phyloP scores from a whole-genome alignment of 2,797 vertebrate genomes.

The Glossophaga mutica region DNA sequence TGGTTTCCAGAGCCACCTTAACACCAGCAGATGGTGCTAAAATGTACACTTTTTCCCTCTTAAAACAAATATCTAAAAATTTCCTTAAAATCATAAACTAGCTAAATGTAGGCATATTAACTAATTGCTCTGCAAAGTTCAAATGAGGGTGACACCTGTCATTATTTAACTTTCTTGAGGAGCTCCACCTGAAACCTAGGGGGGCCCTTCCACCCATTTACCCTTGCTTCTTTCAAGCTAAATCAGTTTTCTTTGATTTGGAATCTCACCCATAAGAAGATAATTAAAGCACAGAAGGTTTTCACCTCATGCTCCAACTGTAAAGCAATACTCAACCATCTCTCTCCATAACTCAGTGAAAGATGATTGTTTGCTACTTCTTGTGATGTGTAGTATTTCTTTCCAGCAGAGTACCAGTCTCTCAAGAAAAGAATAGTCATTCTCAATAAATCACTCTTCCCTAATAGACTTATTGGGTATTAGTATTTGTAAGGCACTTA shows the following conservation, averaged over 20 bases:
- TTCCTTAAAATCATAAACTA: slow-evolving; percentile 90
- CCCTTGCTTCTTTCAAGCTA: slow-evolving; percentile 67
- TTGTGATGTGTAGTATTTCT: neutral
- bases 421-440: neutral
- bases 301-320: neutral
- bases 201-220: neutral
- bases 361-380: slow-evolving; percentile 55
- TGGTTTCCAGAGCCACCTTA: slow-evolving; percentile 78
- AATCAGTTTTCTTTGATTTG: slow-evolving; percentile 74
- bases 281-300: slow-evolving; percentile 64
- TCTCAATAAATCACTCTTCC: neutral
- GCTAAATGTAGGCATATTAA: slow-evolving; percentile 89
- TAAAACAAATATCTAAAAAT: slow-evolving; percentile 85
- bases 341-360: slow-evolving; percentile 52
- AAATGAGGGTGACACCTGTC: slow-evolving; percentile 83
- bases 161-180: slow-evolving; percentile 77
- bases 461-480: neutral
- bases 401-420: neutral
- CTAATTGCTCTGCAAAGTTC: slow-evolving; percentile 89
- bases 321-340: slow-evolving; percentile 70
- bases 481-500: neutral
- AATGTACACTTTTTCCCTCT: slow-evolving; percentile 82
- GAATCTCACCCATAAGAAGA: slow-evolving; percentile 66
- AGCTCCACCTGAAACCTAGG: slow-evolving; percentile 60
- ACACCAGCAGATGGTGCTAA: slow-evolving; percentile 95